Percentiles rank a stretch among this genome's conserved stretches.
Evolutionary conservation across 2,888 invertebrate species (phyloP).

Genomic region (Palloptera scutellata): DNA sequence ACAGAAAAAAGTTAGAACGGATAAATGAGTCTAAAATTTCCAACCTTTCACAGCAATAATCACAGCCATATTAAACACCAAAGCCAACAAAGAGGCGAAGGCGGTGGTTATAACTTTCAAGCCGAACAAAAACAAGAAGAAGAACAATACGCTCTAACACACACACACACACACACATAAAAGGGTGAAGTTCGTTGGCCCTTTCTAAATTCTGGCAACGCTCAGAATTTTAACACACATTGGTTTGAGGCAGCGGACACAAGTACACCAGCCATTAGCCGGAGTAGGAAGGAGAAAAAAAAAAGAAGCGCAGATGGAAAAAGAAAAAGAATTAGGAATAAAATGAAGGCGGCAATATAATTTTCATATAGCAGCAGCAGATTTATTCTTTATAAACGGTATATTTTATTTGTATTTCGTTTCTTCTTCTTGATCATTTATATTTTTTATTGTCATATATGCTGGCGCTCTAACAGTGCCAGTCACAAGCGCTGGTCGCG

Average conservation of each 20-base stretch:
- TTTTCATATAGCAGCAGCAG: neutral
- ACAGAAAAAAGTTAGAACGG: neutral
- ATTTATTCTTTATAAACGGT: too few species aligned
- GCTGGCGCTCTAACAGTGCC: too few species aligned
- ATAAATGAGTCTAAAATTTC: conserved; percentile 8
- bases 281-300: conserved; percentile 3
- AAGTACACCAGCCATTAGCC: neutral
- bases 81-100: conserved; percentile 12
- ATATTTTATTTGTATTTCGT: neutral
- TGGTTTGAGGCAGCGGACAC: neutral
- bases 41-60: conserved; percentile 14
- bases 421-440: too few species aligned
- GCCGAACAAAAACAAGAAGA: conserved; percentile 12
- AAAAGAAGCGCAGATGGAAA: neutral
- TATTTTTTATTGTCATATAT: too few species aligned
- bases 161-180: conserved; percentile 3
- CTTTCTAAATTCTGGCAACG: conserved; percentile 41
- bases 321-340: neutral
- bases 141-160: neutral
- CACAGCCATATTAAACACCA: conserved; percentile 15
- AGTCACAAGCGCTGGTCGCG: too few species aligned
- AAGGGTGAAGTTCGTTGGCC: conserved; percentile 56
- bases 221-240: conserved; percentile 7
- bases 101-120: neutral
- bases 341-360: neutral